These are phyloP conservation scores for Babylonia areolata DNA, from an alignment of 1,140 invertebrate species.

Conservation along the genomic window DNA sequence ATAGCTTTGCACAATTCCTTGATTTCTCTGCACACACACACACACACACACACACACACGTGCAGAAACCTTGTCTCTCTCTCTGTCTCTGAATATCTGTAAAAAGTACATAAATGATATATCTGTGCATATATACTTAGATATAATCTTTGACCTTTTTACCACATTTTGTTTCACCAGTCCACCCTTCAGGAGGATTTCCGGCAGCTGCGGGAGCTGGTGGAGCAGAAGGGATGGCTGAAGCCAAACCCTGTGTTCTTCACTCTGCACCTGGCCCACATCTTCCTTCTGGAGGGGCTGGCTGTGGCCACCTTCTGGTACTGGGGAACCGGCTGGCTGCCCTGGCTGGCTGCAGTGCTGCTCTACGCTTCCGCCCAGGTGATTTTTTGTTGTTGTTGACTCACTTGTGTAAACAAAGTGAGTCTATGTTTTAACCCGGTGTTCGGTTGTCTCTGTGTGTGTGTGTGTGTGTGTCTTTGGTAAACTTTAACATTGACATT, in stretches of 20 bases:
- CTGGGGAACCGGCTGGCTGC: conserved; percentile 56
- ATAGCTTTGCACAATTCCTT: too few relatives aligned
- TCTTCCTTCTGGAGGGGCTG: conserved; percentile 65
- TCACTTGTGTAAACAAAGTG: too few relatives aligned
- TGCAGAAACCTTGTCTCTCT: too few relatives aligned
- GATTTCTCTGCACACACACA: too few relatives aligned
- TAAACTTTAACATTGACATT: too few relatives aligned
- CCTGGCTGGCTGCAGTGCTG: conserved; percentile 48
- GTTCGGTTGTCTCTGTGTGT: too few relatives aligned
- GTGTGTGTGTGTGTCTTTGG: too few relatives aligned
- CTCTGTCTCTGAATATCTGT: too few relatives aligned
- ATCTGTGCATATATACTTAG: background rate
- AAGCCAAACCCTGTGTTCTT: conserved; percentile 70
- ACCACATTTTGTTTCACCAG: conserved; percentile 41
- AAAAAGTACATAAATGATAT: too few relatives aligned
- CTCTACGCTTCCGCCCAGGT: conserved; percentile 70
- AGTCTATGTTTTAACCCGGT: too few relatives aligned
- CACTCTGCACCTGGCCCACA: conserved; percentile 62
- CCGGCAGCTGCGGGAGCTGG: conserved; percentile 59
- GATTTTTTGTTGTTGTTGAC: conserved; percentile 7
- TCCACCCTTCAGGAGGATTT: conserved; percentile 67
- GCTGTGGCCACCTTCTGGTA: conserved; percentile 62
- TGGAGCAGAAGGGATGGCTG: conserved; percentile 67
- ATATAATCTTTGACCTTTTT: background rate
- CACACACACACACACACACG: too few relatives aligned